A percentile compares a stretch with the other conserved stretches of the same genome.
phyloP scores from a whole-genome alignment of 2,797 vertebrate genomes.

The Syngnathus rostellatus region DNA sequence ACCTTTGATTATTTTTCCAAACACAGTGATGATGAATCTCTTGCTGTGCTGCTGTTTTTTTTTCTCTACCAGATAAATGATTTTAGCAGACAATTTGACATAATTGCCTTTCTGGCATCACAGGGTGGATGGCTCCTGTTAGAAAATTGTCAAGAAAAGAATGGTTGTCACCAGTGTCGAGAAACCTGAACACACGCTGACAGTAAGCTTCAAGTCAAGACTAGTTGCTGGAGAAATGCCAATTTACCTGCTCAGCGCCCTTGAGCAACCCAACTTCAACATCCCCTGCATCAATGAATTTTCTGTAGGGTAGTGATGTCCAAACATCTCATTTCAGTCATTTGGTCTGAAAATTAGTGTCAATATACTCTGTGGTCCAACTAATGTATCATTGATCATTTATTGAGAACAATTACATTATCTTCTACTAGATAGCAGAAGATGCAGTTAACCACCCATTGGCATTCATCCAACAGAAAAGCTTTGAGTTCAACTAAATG shows the following conservation, averaged over 20 bases:
- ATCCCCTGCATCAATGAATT: not conserved
- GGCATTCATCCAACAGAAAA: not conserved
- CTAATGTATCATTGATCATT: not conserved
- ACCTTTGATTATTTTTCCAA: not conserved
- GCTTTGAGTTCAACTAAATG: not conserved
- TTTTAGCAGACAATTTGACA: slow-evolving; percentile 35
- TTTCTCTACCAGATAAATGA: slow-evolving; percentile 13
- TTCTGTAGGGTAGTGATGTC: not conserved
- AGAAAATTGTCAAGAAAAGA: slow-evolving; percentile 15
- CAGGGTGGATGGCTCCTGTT: slow-evolving; percentile 17
- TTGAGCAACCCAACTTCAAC: not conserved
- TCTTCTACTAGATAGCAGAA: not conserved
- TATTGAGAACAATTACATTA: not conserved
- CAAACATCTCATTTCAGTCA: not conserved
- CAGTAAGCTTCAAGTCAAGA: not conserved
- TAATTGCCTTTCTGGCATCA: slow-evolving; percentile 27
- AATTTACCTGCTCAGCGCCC: no score
- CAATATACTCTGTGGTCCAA: not conserved
- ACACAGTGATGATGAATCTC: slow-evolving; percentile 1
- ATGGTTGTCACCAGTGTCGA: slow-evolving; percentile 16
- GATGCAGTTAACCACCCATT: not conserved
- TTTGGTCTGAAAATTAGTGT: not conserved
- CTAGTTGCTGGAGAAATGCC: not conserved
- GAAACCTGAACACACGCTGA: not conserved
- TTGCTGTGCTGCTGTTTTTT: slow-evolving; percentile 11